Evolutionary conservation across 2,888 invertebrate species (phyloP), one percentile per base, ranked within the genome.

Genomic region (Uropetala carovei): DNA sequence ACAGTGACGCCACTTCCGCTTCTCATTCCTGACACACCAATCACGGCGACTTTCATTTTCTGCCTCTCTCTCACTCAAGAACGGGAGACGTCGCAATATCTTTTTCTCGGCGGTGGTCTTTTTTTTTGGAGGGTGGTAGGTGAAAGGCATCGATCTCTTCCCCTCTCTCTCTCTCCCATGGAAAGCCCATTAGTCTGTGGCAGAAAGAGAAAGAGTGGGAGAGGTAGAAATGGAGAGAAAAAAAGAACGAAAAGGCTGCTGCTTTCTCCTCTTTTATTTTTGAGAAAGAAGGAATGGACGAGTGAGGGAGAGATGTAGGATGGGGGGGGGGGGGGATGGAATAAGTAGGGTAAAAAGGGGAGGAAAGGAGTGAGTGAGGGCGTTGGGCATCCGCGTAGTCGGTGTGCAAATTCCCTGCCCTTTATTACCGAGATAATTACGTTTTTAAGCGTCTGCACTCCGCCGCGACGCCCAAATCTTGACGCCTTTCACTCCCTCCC

Each of bases 101-200:
- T 27, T 75, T 75, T 75, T 22, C 75, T 75, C 27, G 75, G 64
- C 10, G 75, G 68, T 18, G 68, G 75, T 75, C 22, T n/a, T 75
- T 22, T 43, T 43, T 43, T 43, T 43, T 43, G 43, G 1, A 13
- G 75, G 75, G 68, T 68, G 68, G 68, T 68, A n/a, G 68, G 68
- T 68, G 68, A 68, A 11, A 22, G 75, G 27, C 22, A 27, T 75
- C 75, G 22, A 75, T 75, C 75, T 75, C 75, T 75, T 27, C 68
- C 27, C 2, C 75, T 22, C 18, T 68, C 68, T 75, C 27, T 11
- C 75, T 22, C n/a, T 75, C n/a, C 27, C 75, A 75, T 22, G 22
- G 75, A 75, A 75, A 75, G 75, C 75, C 75, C 75, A 75, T 75
- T 75, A 75, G 75, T 75, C 75, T 27, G 75, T 75, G 75, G 75